Conservation (phyloP, 2,113 vertebrate species). For the Lepus europaeus region DNA sequence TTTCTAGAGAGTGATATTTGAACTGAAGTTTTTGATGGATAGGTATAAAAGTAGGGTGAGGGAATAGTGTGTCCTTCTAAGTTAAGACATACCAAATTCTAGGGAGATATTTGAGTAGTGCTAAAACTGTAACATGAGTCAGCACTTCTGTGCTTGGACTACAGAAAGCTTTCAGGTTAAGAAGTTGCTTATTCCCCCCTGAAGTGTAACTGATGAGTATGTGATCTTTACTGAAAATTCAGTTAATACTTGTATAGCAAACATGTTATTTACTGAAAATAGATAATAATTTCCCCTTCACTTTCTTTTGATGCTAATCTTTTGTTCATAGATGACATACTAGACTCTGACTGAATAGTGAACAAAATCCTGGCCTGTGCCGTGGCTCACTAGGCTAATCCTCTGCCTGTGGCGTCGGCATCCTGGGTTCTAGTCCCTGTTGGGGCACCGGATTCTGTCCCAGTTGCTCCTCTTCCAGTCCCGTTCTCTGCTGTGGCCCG, state of each 20-base stretch:
- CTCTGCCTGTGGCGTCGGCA: too few relatives aligned
- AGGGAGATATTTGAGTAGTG: slow-evolving; percentile 25
- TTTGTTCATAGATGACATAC: slow-evolving; percentile 1
- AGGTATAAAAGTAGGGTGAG: background rate
- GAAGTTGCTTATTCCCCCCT: background rate
- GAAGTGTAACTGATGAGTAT: background rate
- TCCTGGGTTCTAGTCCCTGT: too few relatives aligned
- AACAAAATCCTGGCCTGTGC: background rate
- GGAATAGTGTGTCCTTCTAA: background rate
- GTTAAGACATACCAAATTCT: slow-evolving; percentile 22
- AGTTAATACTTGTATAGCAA: background rate
- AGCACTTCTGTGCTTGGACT: background rate
- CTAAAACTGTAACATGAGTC: slow-evolving; percentile 44
- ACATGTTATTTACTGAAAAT: background rate
- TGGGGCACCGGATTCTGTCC: too few relatives aligned
- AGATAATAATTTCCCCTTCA: background rate
- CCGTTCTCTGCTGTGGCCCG: too few relatives aligned
- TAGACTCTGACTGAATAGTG: slow-evolving; percentile 3
- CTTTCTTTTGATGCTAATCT: slow-evolving; percentile 18
- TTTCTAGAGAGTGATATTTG: slow-evolving; percentile 20
- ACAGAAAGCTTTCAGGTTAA: slow-evolving; percentile 4
- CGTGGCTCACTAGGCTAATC: too few relatives aligned
- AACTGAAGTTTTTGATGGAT: slow-evolving; percentile 42
- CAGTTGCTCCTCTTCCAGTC: too few relatives aligned
- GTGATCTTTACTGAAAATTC: slow-evolving; percentile 13